Conservation (phyloP, 2,888 invertebrate species). For the Epirrita christyi region DNA sequence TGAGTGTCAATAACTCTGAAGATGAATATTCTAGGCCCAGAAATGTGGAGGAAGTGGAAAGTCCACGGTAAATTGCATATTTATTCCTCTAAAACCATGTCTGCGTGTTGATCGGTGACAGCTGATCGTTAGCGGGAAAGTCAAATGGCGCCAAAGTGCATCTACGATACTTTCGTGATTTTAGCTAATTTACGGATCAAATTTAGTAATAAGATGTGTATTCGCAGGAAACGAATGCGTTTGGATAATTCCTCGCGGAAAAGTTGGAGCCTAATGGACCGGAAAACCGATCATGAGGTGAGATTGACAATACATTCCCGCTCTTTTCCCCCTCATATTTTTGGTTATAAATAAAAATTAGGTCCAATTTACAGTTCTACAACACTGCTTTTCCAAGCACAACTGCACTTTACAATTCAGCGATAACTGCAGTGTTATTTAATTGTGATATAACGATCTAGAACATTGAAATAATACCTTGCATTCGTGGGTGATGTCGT, state of each 20-base stretch:
- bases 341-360: conserved; percentile 48
- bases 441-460: too few relatives aligned
- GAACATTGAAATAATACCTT: too few relatives aligned
- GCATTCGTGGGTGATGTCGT: neutral
- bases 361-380: conserved; percentile 4
- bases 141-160: conserved; percentile 71
- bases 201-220: conserved; percentile 30
- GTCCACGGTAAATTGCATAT: conserved; percentile 62
- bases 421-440: too few relatives aligned
- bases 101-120: conserved; percentile 61
- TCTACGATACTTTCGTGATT: neutral
- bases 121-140: conserved; percentile 80
- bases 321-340: conserved; percentile 56
- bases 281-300: conserved; percentile 75
- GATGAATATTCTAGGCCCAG: conserved; percentile 54
- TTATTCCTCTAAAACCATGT: conserved; percentile 38
- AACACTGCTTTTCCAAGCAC: neutral
- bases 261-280: conserved; percentile 78
- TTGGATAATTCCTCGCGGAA: conserved; percentile 63
- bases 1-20: conserved; percentile 59
- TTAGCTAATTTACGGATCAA: neutral
- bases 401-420: neutral
- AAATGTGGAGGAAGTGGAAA: conserved; percentile 56
- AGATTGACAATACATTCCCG: conserved; percentile 56
- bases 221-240: conserved; percentile 68